Evolutionary conservation across 2,797 vertebrate species (phyloP).

Genomic region (Malacoraja senta): DNA sequence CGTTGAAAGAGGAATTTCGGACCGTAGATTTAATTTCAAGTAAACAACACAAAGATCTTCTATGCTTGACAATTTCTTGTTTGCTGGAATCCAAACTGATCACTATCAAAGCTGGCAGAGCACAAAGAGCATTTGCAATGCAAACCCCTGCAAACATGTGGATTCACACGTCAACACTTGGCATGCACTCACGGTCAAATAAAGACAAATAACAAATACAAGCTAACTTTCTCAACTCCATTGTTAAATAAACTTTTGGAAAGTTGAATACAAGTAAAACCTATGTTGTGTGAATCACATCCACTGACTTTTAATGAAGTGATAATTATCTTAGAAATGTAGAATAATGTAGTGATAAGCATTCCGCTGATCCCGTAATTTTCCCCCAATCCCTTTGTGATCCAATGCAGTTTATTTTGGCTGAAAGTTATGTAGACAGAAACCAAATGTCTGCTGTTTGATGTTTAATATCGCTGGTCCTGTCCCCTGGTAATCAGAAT

Average conservation of each 20-base stretch:
- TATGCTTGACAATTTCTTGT: constrained; percentile 11
- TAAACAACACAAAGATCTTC: neutral
- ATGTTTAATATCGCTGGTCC: constrained; percentile 45
- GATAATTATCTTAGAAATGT: constrained; percentile 42
- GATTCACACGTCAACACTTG: constrained; percentile 29
- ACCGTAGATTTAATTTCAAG: constrained; percentile 4
- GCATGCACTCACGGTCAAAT: neutral
- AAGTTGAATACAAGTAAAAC: neutral
- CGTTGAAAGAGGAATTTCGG: constrained; percentile 20
- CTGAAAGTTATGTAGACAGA: constrained; percentile 41
- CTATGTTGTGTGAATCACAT: constrained; percentile 8
- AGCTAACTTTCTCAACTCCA: neutral
- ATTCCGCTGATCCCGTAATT: constrained; percentile 44
- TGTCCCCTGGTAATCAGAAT: constrained; percentile 39
- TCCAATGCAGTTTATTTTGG: constrained; percentile 48
- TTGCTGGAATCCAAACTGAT: constrained; percentile 34
- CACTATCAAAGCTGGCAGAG: constrained; percentile 24
- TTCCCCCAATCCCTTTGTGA: constrained; percentile 40
- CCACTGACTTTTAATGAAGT: constrained; percentile 37
- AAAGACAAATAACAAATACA: neutral
- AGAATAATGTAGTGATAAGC: constrained; percentile 46
- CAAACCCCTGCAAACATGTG: constrained; percentile 21
- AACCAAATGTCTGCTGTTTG: constrained; percentile 44
- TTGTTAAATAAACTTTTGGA: neutral
- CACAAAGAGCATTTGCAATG: constrained; percentile 8